Evolutionary conservation across 2,797 vertebrate genomes (phyloP).

Genomic region (Fringilla coelebs): DNA sequence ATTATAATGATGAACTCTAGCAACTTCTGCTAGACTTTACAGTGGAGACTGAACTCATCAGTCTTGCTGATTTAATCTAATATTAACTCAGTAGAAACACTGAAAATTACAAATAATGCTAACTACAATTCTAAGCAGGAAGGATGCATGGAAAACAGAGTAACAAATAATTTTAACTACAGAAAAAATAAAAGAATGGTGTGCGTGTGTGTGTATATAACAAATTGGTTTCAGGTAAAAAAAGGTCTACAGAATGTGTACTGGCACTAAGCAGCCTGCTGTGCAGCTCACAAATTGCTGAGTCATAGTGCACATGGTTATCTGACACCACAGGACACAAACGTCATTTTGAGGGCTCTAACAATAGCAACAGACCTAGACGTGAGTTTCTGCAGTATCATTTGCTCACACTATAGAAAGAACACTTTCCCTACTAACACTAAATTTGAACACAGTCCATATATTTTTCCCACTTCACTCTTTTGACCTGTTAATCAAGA

Average conservation of each 20-base stretch:
- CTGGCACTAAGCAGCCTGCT: background rate
- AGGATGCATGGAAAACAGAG: background rate
- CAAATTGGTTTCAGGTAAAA: background rate
- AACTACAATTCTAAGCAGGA: background rate
- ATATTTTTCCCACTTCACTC: background rate
- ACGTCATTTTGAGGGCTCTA: background rate
- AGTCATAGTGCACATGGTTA: constrained; percentile 6
- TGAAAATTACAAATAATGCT: background rate
- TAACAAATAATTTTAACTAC: background rate
- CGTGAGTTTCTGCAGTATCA: background rate
- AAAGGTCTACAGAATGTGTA: accelerated
- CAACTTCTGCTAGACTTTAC: background rate
- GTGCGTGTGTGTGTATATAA: accelerated
- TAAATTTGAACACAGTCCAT: accelerated
- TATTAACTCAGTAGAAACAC: background rate
- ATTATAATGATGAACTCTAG: background rate
- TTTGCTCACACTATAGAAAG: background rate
- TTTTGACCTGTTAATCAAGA: background rate
- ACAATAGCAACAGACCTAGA: background rate
- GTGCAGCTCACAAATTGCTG: background rate
- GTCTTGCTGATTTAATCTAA: background rate
- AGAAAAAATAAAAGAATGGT: background rate
- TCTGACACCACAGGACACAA: background rate
- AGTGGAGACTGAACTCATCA: background rate
- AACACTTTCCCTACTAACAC: background rate